phyloP scores from a whole-genome alignment of 2,113 vertebrate species.

The Delphinapterus leucas region DNA sequence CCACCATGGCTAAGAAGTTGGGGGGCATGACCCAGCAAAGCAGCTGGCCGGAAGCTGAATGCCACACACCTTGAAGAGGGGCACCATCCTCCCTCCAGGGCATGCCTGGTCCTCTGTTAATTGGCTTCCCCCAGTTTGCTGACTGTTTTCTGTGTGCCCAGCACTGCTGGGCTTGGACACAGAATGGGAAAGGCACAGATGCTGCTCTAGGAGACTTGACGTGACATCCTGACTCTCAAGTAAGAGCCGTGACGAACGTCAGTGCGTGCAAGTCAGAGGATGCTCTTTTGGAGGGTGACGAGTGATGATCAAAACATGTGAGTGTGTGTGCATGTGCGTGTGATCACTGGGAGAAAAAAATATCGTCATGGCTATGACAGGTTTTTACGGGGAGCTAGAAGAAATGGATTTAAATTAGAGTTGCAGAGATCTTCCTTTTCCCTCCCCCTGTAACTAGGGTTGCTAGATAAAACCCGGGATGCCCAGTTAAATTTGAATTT shows the following conservation, averaged over 20 bases:
- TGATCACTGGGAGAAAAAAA: background rate
- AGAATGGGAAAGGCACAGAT: fast-evolving
- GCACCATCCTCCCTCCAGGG: fast-evolving
- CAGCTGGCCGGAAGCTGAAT: background rate
- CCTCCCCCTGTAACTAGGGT: fast-evolving
- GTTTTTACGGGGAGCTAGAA: background rate
- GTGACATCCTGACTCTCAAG: background rate
- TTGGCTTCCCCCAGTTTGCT: background rate
- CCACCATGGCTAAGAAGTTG: background rate
- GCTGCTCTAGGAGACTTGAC: background rate
- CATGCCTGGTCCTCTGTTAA: fast-evolving
- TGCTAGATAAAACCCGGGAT: background rate
- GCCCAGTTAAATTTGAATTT: background rate
- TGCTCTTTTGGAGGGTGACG: background rate
- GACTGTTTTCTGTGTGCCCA: fast-evolving
- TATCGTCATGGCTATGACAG: fast-evolving
- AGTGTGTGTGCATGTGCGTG: fast-evolving
- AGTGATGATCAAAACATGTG: background rate
- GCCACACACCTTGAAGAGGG: fast-evolving
- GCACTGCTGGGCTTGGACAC: background rate
- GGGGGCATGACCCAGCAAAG: background rate
- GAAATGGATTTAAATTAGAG: background rate
- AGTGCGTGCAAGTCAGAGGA: fast-evolving
- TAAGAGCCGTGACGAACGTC: fast-evolving
- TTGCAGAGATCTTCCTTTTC: background rate